Evolutionary conservation across 2,888 invertebrate species (phyloP).

Genomic region (Eilema depressum): DNA sequence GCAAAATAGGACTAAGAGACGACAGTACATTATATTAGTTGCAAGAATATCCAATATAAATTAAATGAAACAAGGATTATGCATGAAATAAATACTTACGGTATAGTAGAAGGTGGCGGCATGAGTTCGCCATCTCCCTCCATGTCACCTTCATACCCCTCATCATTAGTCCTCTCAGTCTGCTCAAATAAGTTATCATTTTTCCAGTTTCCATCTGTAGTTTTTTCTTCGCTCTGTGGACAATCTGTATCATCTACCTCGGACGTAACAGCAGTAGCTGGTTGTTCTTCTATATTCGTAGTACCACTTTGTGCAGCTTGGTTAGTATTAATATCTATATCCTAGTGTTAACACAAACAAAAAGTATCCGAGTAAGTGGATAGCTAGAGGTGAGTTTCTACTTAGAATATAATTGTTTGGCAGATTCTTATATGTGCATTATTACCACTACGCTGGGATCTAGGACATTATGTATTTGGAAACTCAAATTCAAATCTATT

Average conservation of each 20-base stretch:
- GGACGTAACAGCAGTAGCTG: conserved; percentile 44
- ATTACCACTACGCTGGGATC: neutral
- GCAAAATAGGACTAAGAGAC: too few species aligned
- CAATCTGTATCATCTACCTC: conserved; percentile 65
- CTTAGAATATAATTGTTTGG: neutral
- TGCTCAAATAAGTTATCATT: conserved; percentile 57
- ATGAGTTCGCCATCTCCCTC: conserved; percentile 92
- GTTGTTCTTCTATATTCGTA: conserved; percentile 45
- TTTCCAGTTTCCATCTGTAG: conserved; percentile 56
- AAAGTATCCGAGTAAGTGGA: conserved; percentile 30
- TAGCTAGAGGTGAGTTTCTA: neutral
- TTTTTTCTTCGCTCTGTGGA: conserved; percentile 71
- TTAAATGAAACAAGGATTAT: neutral
- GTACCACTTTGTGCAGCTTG: conserved; percentile 57
- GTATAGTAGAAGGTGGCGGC: conserved; percentile 93
- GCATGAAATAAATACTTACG: conserved; percentile 66
- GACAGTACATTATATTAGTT: too few species aligned
- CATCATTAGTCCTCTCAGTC: conserved; percentile 84
- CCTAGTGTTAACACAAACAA: conserved; percentile 75
- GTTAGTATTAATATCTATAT: conserved; percentile 67
- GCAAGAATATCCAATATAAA: too few species aligned
- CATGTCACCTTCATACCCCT: conserved; percentile 88
- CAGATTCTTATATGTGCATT: neutral
- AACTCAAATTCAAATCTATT: too few species aligned
- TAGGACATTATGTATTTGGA: too few species aligned